Base-by-base conservation (phyloP, 2,113 vertebrate species). In the Natator depressus region DNA sequence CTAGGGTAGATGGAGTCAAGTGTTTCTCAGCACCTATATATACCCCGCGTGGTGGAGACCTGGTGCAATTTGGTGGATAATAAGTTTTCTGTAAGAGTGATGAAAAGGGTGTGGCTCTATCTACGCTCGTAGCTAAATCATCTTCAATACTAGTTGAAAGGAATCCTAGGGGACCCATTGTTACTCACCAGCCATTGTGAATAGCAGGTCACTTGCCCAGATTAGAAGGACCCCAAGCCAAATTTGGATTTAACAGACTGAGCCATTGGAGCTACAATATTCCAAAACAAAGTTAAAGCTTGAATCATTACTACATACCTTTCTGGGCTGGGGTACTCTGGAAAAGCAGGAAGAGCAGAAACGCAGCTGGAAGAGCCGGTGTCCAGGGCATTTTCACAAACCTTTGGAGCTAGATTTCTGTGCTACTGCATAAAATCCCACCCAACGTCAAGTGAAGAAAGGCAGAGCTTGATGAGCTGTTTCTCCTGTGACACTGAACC, bases 311-410 rank as follows among this genome's bases (percentile, higher is more conserved):
- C 12, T 95, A 96, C 97, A 0, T 97, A 97, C 97, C 91, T 0
- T 42, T 38, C 46, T 51, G 87, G 49, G 93, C 94, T 93, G 50
- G 53, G 57, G 83, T 50, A 88, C 89, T 91, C 0, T 1, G 81
- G 38, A 96, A 85, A 20, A 83, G 81, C 12, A 96, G 91, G 22
- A 96, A 85, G 12, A 84, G 51, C 59, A 94, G 20, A 25, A 3
- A 57, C 6, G 57, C 62, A 19, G 4, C 1, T 59, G 65, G 46
- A 16, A 94, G 19, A 75, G 1, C 3, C 0, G 1, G 76, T 2
- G 17, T 19, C 95, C 89, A 47, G 25, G 24, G 53, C 97, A 97
- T 97, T 80, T 95, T 84, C 81, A 78, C 51, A 88, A 46, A 10
- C 50, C 22, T 57, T 81, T 72, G 72, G 0, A 29, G 78, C n/a